Evolutionary conservation across 1,140 invertebrate genomes (phyloP), one percentile per base, ranked within the genome.

Genomic region (Cyclargus thomasi): DNA sequence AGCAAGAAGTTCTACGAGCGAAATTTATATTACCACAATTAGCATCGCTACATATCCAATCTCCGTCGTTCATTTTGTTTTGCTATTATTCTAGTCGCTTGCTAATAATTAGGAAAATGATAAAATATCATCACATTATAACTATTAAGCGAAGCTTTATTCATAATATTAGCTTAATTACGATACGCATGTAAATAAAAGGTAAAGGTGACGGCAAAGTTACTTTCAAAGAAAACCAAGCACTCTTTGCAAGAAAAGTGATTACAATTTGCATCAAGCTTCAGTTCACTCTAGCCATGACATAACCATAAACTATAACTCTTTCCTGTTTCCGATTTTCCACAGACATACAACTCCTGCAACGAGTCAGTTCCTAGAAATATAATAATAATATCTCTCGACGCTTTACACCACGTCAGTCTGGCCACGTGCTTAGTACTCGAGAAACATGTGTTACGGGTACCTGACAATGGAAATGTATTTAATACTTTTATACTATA

Each of bases 11-110:
- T 80, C 98, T 91, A 74, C 97, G 93, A 17, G 97, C 96, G 93
- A 99, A 99, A 92, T 99, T 99, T 14, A 98, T 93, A 93, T 99
- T 99, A 64, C 94, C 95, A 92, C 97, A 98, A 82, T 95, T 97
- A 77, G 74, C 74, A 78, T 85, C 82, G 63, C 73, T 76, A 67
- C 85, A 88, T 77, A 88, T 88, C 85, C 85, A 88, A 73, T 88
- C 85, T 36, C 82, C 85, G 79, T 86, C 85, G 79, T 87, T 87
- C 85, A 90, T 90, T 84, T 85, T 90, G 86, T 71, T 72, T 74
- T 68, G 57, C 67, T 67, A 67, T 59, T 71, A 69, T 63, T 63
- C 22, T 63, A 22, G 55, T 20, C 20, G 20, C 62, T 63, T 22
- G 20, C 23, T 63, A 63, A 63, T 63, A 17, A 35, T 6, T n/a